Conservation (phyloP, 2,113 vertebrate species). For the Stomatorhinus ivindoensis region DNA sequence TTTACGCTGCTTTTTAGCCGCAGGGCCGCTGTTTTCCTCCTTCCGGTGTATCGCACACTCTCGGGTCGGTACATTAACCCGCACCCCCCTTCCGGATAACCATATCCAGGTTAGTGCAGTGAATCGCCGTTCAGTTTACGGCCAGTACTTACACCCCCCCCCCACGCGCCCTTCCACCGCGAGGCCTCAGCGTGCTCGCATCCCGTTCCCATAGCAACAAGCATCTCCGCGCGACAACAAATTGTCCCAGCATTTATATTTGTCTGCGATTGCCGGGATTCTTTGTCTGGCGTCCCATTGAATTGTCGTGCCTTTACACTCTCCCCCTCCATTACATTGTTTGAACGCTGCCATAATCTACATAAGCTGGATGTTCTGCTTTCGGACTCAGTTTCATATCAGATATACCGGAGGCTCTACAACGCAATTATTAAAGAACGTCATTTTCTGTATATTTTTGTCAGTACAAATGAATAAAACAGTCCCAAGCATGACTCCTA, state of each 20-base stretch:
- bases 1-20: slow-evolving; percentile 16
- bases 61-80: not conserved
- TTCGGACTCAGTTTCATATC: not conserved
- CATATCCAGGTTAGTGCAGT: not conserved
- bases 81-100: not conserved
- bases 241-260: not conserved
- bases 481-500: not conserved
- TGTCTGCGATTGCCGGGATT: not conserved
- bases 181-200: slow-evolving; percentile 33
- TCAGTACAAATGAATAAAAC: not conserved
- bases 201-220: slow-evolving; percentile 65
- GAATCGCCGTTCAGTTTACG: not conserved
- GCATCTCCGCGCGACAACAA: slow-evolving; percentile 31
- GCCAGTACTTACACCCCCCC: not conserved
- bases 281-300: not conserved
- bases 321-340: not conserved
- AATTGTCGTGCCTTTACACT: not conserved
- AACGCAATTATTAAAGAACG: not conserved
- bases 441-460: not conserved
- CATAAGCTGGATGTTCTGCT: not conserved
- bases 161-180: not conserved
- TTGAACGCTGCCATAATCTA: not conserved
- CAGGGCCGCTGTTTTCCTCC: not conserved
- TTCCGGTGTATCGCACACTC: not conserved
- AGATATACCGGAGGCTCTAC: not conserved